A percentile compares a stretch with the other conserved stretches of the same genome.
Conservation (phyloP, 2,888 invertebrate species). For the Leucoptera coffeella region DNA sequence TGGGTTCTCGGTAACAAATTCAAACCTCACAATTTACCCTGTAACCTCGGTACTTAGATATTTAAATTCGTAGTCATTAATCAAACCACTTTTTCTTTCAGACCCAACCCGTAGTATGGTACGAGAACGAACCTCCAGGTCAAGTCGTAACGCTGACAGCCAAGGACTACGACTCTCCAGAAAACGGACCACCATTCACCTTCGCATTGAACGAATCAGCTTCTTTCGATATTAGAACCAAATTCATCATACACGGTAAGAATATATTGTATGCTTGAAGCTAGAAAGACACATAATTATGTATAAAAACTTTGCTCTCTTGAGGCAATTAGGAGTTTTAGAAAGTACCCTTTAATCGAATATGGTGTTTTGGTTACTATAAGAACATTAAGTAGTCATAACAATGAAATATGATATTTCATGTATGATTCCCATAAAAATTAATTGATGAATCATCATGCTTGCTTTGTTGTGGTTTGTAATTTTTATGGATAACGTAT, state of each 20-base stretch:
- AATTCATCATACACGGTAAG: conserved; percentile 65
- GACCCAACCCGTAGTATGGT: conserved; percentile 72
- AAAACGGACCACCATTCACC: conserved; percentile 82
- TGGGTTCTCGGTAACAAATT: no score
- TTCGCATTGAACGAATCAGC: conserved; percentile 63
- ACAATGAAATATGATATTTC: no score
- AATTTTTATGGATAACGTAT: no score
- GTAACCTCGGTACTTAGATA: no score
- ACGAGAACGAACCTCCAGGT: conserved; percentile 69
- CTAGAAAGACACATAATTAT: neutral
- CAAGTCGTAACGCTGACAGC: conserved; percentile 65
- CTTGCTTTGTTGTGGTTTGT: no score
- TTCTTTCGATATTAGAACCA: conserved; percentile 60
- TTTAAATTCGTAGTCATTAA: neutral
- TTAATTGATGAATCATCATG: no score
- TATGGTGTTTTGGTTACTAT: no score
- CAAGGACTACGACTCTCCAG: conserved; percentile 72
- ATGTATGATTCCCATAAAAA: no score
- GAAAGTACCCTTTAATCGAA: no score
- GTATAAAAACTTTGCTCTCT: neutral
- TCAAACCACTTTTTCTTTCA: neutral
- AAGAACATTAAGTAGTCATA: no score
- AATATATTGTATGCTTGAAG: conserved; percentile 2
- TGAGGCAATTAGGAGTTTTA: neutral
- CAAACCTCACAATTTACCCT: no score